A percentile compares a stretch with the other conserved stretches of the same genome.
Evolutionary conservation across 2,113 vertebrate species (phyloP).

Genomic region (Leuciscus idus): DNA sequence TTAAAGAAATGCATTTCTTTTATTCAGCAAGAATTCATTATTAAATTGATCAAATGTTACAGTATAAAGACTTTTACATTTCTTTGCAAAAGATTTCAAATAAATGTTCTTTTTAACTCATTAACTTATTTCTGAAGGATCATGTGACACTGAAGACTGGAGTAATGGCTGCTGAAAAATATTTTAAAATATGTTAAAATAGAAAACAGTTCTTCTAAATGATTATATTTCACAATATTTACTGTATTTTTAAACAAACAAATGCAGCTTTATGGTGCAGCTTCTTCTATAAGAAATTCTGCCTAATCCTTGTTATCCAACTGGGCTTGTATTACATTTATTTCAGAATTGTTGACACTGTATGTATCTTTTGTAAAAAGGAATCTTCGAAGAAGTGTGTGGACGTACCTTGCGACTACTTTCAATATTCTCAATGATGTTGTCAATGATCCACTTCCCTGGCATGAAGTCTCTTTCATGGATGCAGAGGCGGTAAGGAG

Average conservation of each 20-base stretch:
- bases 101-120: no score
- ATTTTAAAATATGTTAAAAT: background rate
- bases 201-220: background rate
- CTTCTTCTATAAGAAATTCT: background rate
- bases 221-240: background rate
- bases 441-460: constrained; percentile 87
- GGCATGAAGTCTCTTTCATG: constrained; percentile 87
- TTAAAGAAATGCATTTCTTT: background rate
- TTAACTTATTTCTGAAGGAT: background rate
- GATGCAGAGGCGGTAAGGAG: constrained; percentile 82
- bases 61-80: background rate
- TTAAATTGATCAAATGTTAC: background rate
- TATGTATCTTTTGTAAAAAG: background rate
- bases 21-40: background rate
- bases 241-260: background rate
- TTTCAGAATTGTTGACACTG: background rate
- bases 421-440: constrained; percentile 89
- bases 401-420: constrained; percentile 77
- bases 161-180: background rate
- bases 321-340: background rate
- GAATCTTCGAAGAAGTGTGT: background rate
- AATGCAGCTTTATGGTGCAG: background rate
- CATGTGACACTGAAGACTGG: background rate
- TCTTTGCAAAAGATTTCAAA: background rate
- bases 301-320: background rate